These are phyloP conservation scores for pig (Sus scrofa) DNA, from an alignment of 2,113 vertebrate genomes.

Conservation along the genomic window DNA sequence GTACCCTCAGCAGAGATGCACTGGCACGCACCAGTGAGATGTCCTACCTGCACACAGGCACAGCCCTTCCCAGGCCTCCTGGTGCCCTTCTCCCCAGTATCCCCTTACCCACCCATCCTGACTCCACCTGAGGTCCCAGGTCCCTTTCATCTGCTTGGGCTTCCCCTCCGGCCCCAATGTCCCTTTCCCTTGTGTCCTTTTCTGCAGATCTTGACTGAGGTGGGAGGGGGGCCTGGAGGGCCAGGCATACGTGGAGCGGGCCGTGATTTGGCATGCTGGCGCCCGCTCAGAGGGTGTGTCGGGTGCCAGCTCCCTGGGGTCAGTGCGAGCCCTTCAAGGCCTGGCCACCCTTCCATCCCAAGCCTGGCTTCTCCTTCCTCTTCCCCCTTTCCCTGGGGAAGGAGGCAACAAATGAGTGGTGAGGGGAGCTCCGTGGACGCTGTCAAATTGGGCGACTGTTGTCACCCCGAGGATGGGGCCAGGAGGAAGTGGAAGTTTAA, in stretches of 20 bases:
- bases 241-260: neutral
- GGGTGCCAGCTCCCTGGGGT: neutral
- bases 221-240: neutral
- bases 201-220: neutral
- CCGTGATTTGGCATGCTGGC: neutral
- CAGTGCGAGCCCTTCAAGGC: neutral
- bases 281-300: neutral
- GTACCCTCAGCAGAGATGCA: neutral
- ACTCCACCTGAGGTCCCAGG: neutral
- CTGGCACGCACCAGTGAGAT: neutral
- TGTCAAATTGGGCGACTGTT: constrained; percentile 62
- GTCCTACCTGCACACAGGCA: neutral
- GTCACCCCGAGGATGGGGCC: constrained; percentile 59
- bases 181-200: neutral
- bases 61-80: neutral
- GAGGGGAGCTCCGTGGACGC: constrained; percentile 61
- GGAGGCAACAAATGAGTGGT: constrained; percentile 67
- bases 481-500: constrained; percentile 80
- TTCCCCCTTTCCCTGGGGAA: constrained; percentile 58
- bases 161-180: neutral
- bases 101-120: neutral
- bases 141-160: neutral
- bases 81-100: neutral
- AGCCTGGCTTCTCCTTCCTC: constrained; percentile 54
- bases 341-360: neutral